These are phyloP conservation scores for Heliconius congener DNA, from an alignment of 1,140 invertebrate species.

Conservation along the genomic window DNA sequence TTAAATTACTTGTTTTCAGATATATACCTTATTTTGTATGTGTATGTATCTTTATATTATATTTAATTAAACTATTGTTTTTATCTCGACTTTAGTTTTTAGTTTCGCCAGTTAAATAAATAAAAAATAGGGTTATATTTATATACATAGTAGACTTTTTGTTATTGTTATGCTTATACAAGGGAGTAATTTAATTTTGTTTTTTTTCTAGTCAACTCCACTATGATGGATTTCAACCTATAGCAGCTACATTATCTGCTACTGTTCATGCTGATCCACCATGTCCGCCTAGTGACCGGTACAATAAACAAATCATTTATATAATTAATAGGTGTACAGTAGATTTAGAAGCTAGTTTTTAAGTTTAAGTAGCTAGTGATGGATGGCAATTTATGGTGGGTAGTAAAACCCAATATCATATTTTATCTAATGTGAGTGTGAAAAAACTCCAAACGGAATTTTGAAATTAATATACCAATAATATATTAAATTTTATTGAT, in stretches of 20 bases:
- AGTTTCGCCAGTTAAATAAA: background rate
- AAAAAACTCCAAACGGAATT: too few species aligned
- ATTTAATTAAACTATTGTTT: background rate
- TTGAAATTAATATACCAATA: too few species aligned
- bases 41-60: background rate
- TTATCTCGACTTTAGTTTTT: background rate
- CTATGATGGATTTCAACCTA: conserved; percentile 95
- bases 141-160: background rate
- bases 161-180: too few species aligned
- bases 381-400: too few species aligned
- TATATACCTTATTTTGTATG: background rate
- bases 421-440: too few species aligned
- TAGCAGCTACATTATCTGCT: conserved; percentile 92
- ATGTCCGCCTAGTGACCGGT: conserved; percentile 96
- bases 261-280: conserved; percentile 93
- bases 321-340: background rate
- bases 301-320: conserved; percentile 8
- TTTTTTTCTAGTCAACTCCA: conserved; percentile 88
- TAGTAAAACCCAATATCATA: too few species aligned
- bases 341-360: too few species aligned
- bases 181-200: background rate
- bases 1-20: background rate
- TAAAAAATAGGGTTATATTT: background rate
- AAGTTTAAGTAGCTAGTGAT: too few species aligned
- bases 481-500: too few species aligned